Evolutionary conservation across 2,797 vertebrate species (phyloP).

Genomic region (Premnoplex brunnescens): DNA sequence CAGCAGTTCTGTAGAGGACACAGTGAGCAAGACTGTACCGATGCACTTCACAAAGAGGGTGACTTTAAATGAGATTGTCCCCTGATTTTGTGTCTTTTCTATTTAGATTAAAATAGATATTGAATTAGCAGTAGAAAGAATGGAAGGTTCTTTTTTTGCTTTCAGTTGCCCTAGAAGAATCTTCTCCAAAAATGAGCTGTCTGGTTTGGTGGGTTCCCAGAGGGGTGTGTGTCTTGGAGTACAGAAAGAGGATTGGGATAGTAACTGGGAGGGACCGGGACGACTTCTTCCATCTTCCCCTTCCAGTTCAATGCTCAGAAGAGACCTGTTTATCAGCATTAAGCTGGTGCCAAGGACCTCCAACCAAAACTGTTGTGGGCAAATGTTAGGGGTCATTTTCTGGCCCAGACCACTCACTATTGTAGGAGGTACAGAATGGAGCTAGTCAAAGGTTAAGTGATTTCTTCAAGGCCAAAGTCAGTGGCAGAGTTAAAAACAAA

Average conservation of each 20-base stretch:
- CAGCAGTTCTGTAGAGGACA: background rate
- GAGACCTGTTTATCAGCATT: background rate
- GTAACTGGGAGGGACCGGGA: background rate
- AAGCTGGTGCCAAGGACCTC: background rate
- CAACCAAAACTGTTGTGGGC: background rate
- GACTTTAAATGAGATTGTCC: background rate
- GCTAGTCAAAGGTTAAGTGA: fast-evolving
- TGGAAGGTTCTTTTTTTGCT: background rate
- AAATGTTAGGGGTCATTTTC: background rate
- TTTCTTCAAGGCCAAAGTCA: background rate
- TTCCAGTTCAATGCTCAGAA: background rate
- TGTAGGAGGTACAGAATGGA: background rate
- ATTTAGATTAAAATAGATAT: background rate
- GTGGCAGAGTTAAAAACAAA: background rate
- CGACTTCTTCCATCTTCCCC: background rate
- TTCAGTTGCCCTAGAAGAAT: background rate
- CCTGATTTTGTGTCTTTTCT: background rate
- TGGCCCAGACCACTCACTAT: background rate
- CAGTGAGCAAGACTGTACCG: background rate
- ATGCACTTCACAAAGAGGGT: fast-evolving
- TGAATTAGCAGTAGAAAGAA: background rate
- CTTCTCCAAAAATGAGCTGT: background rate
- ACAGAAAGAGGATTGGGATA: background rate
- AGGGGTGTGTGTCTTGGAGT: fast-evolving
- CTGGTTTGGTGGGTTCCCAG: background rate